These are phyloP conservation scores for Isoperla grammatica DNA, from an alignment of 2,888 invertebrate species.

Conservation along the genomic window DNA sequence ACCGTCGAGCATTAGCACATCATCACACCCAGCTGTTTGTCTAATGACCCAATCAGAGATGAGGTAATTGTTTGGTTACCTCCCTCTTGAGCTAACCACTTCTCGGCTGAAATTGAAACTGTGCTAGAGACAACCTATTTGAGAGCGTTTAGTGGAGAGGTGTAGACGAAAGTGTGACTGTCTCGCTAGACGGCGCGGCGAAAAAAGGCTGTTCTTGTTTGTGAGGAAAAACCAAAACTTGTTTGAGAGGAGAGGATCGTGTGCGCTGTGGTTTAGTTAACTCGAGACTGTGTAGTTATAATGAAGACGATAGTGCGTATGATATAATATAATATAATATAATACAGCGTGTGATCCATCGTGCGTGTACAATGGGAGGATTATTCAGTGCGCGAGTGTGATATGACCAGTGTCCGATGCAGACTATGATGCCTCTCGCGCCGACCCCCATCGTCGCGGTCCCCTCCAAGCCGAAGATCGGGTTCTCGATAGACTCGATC, in stretches of 20 bases:
- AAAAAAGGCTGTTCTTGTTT: not conserved
- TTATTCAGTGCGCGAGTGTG: not conserved
- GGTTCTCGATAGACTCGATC: conserved; percentile 91
- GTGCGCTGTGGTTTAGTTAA: not conserved
- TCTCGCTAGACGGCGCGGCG: not conserved
- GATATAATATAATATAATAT: not conserved
- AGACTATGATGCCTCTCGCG: conserved; percentile 89
- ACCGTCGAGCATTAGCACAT: conserved; percentile 23
- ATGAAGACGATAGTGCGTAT: not conserved
- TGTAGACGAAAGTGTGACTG: conserved; percentile 7
- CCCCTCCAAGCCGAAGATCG: conserved; percentile 89
- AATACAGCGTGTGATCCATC: not conserved
- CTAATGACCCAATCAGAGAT: conserved; percentile 29
- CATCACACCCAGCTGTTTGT: conserved; percentile 28
- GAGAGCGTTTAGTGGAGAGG: conserved; percentile 22
- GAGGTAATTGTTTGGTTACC: conserved; percentile 13
- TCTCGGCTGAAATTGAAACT: not conserved
- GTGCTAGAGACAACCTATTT: conserved; percentile 9
- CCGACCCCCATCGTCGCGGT: conserved; percentile 88
- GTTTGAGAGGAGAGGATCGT: not conserved
- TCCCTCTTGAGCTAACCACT: conserved; percentile 7
- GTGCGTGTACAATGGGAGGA: not conserved
- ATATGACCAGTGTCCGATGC: not conserved
- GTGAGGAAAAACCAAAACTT: not conserved
- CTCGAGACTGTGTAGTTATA: not conserved